Percentiles rank a stretch among this genome's conserved stretches.
Conservation (phyloP, 1,140 invertebrate genomes). For the Cherax quadricarinatus region DNA sequence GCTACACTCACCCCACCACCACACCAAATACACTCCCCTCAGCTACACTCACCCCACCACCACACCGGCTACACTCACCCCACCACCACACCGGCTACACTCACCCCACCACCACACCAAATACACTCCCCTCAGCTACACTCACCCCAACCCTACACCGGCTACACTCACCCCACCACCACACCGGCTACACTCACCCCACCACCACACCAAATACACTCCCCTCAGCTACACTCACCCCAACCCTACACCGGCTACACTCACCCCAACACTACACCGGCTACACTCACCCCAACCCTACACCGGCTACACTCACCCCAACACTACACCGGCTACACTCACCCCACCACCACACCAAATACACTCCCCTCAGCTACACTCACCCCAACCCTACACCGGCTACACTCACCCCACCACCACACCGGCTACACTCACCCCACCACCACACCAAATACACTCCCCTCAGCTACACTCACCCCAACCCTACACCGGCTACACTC, state of each 20-base stretch:
- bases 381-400: too few species aligned
- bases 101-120: neutral
- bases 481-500: too few species aligned
- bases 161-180: neutral
- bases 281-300: neutral
- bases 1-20: neutral
- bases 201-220: neutral
- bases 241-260: neutral
- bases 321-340: neutral
- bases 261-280: neutral
- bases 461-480: neutral
- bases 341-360: too few species aligned
- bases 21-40: neutral
- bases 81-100: neutral
- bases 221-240: neutral
- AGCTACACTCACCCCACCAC: neutral
- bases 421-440: too few species aligned
- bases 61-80: neutral
- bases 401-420: too few species aligned
- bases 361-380: too few species aligned
- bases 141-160: neutral
- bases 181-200: neutral
- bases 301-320: neutral
- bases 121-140: neutral
- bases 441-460: too few species aligned